Conservation (phyloP, 2,888 invertebrate species). For the Petrophora chlorosata region DNA sequence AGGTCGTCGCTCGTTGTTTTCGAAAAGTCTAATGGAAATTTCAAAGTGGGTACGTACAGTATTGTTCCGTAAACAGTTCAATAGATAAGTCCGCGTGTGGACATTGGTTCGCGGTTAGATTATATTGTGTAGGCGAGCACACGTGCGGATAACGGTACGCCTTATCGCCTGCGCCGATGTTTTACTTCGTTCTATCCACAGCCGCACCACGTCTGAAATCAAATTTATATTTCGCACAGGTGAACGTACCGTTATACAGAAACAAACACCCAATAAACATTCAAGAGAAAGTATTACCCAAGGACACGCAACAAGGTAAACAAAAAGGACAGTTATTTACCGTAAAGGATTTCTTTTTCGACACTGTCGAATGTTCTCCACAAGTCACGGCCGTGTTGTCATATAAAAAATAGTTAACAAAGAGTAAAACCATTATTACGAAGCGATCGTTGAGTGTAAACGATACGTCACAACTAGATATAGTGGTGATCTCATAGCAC, state of each 20-base stretch:
- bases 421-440: constrained; percentile 47
- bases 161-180: constrained; percentile 55
- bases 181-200: constrained; percentile 36
- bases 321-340: constrained; percentile 21
- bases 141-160: constrained; percentile 68
- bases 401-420: constrained; percentile 37
- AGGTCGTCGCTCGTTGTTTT: constrained; percentile 17
- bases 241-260: constrained; percentile 23
- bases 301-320: constrained; percentile 23
- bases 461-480: constrained; percentile 74
- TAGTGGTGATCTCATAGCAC: constrained; percentile 77
- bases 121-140: constrained; percentile 57
- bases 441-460: constrained; percentile 41
- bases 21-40: constrained; percentile 25
- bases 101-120: constrained; percentile 47
- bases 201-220: constrained; percentile 42
- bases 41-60: constrained; percentile 25
- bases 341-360: constrained; percentile 16
- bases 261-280: constrained; percentile 21
- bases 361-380: constrained; percentile 4
- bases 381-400: constrained; percentile 27
- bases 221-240: constrained; percentile 42
- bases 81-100: constrained; percentile 33
- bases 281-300: constrained; percentile 27
- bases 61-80: constrained; percentile 32